Conservation (phyloP, 1,140 invertebrate species). For the Dolichoris vasculosae region DNA sequence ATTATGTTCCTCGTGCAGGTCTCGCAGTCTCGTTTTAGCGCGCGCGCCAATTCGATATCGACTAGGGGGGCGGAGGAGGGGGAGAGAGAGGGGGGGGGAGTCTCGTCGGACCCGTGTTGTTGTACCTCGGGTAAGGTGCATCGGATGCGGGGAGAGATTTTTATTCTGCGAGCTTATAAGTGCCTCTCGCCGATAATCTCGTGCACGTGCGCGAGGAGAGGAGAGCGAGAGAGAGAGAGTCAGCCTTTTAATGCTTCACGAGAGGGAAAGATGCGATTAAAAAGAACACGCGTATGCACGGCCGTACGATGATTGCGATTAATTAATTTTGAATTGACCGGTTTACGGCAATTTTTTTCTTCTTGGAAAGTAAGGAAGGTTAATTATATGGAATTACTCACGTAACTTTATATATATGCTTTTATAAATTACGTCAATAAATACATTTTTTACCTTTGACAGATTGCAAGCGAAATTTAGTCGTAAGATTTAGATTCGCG, state of each 20-base stretch:
- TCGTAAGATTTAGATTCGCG: too few relatives aligned
- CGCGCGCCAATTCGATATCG: constrained; percentile 10
- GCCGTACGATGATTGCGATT: constrained; percentile 20
- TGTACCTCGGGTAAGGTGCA: neutral
- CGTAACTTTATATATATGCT: neutral
- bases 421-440: neutral
- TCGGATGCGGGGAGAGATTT: neutral
- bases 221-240: constrained; percentile 2
- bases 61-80: neutral
- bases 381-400: neutral
- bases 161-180: neutral
- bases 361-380: neutral
- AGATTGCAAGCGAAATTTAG: too few relatives aligned
- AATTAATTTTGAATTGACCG: constrained; percentile 46
- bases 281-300: neutral
- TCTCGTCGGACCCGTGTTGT: neutral
- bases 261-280: neutral
- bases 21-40: neutral
- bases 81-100: too few relatives aligned
- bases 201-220: constrained; percentile 9
- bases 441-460: too few relatives aligned
- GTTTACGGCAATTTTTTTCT: neutral
- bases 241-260: too few relatives aligned
- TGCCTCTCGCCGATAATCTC: constrained; percentile 39
- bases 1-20: constrained; percentile 3